Percentiles rank a stretch among this genome's conserved stretches.
phyloP scores from a whole-genome alignment of 1,140 invertebrate species.

The Lerema accius region DNA sequence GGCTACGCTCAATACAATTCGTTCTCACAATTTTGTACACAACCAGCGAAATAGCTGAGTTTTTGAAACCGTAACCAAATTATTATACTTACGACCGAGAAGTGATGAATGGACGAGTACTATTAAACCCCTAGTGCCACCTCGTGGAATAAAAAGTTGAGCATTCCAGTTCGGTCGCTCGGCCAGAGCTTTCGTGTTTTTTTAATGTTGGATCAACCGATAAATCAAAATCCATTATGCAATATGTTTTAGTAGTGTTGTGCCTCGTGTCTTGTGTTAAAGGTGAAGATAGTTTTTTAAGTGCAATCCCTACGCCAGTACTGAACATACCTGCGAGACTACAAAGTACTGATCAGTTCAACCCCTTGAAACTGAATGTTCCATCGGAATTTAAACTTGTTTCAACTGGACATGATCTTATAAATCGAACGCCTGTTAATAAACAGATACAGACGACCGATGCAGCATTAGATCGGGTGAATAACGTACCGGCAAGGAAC shows the following conservation, averaged over 20 bases:
- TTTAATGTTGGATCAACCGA: slow-evolving; percentile 14
- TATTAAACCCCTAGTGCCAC: not conserved
- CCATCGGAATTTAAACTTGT: not conserved
- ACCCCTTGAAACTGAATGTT: slow-evolving; percentile 8
- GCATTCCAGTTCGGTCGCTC: slow-evolving; percentile 43
- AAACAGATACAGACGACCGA: not conserved
- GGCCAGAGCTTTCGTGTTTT: slow-evolving; percentile 42
- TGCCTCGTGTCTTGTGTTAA: slow-evolving; percentile 3
- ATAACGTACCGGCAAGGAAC: not conserved
- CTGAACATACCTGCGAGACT: slow-evolving; percentile 1
- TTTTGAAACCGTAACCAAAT: not conserved
- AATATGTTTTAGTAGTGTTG: slow-evolving; percentile 2
- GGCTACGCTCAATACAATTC: slow-evolving; percentile 2
- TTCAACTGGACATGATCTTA: not conserved
- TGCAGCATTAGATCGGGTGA: not conserved
- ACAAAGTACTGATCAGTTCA: slow-evolving; percentile 8
- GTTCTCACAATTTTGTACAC: slow-evolving; percentile 17
- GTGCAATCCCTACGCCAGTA: slow-evolving; percentile 10
- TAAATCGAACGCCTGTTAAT: slow-evolving; percentile 8
- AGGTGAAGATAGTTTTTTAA: not conserved
- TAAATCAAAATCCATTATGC: slow-evolving; percentile 1
- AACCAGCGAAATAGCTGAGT: slow-evolving; percentile 4
- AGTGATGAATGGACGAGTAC: not conserved
- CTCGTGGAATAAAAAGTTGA: slow-evolving; percentile 11
- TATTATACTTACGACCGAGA: not conserved